A percentile compares a stretch with the other conserved stretches of the same genome.
These are phyloP conservation scores for Macrophya annulata DNA, from an alignment of 2,888 invertebrate species.

Conservation along the genomic window DNA sequence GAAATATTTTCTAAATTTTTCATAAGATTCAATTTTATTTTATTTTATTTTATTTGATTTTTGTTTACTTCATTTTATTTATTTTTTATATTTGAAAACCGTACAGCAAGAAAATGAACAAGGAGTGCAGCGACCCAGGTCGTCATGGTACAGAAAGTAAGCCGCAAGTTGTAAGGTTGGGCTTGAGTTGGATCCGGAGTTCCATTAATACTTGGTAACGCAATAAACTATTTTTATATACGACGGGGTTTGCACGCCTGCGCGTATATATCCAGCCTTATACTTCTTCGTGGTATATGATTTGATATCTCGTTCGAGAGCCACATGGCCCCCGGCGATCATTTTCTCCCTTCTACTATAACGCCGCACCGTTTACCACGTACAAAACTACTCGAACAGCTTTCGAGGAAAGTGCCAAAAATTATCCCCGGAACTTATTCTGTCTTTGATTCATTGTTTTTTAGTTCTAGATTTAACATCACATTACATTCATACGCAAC, in stretches of 20 bases:
- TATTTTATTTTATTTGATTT: not conserved
- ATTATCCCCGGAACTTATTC: conserved; percentile 28
- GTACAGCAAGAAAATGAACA: not conserved
- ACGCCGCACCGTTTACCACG: conserved; percentile 30
- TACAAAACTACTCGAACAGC: conserved; percentile 33
- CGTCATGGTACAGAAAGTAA: conserved; percentile 3
- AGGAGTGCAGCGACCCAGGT: conserved; percentile 3
- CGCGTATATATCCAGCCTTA: conserved; percentile 63
- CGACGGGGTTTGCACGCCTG: conserved; percentile 64
- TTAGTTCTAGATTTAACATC: conserved; percentile 42
- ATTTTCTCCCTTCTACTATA: conserved; percentile 57
- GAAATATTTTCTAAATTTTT: not conserved
- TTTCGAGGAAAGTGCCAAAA: conserved; percentile 45
- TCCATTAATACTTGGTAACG: conserved; percentile 79
- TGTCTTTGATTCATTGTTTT: not conserved
- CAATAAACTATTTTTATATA: conserved; percentile 80
- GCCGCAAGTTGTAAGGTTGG: conserved; percentile 21
- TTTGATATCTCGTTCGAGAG: conserved; percentile 78
- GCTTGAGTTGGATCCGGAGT: conserved; percentile 47
- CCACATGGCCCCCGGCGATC: conserved; percentile 76
- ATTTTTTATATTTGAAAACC: not conserved
- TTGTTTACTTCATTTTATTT: not conserved
- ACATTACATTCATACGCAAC: conserved; percentile 25
- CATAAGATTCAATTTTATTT: not conserved
- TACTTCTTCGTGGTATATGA: conserved; percentile 70